Conservation (phyloP, 2,113 vertebrate species). For the Heptranchias perlo region DNA sequence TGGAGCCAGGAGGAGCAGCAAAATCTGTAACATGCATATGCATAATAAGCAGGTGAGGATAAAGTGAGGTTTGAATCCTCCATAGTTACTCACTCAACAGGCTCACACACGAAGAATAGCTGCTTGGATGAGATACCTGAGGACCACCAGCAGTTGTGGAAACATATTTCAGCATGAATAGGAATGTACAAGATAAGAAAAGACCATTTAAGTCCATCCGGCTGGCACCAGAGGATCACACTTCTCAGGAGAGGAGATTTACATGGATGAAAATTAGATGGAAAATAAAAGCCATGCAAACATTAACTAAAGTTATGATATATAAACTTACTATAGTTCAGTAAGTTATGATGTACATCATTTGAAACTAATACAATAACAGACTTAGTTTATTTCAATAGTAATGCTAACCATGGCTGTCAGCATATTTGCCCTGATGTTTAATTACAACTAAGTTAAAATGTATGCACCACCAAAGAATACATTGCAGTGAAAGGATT, state of each 20-base stretch:
- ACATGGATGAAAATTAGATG: neutral
- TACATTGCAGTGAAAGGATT: neutral
- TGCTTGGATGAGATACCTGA: neutral
- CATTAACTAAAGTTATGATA: neutral
- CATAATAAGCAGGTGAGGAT: neutral
- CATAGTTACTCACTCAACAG: neutral
- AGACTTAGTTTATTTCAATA: neutral
- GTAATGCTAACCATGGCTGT: neutral
- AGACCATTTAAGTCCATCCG: neutral
- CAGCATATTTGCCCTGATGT: neutral
- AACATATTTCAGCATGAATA: neutral
- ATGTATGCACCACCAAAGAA: neutral
- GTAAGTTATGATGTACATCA: neutral
- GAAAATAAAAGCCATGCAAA: neutral
- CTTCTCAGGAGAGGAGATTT: neutral
- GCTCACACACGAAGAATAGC: neutral
- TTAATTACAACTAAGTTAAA: neutral
- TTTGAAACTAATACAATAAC: conserved; percentile 12
- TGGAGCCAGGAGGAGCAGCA: neutral
- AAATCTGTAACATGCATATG: neutral
- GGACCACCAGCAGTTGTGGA: neutral
- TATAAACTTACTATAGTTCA: neutral
- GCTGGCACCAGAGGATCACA: neutral
- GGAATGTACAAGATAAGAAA: neutral
- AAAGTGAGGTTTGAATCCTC: neutral